Evolutionary conservation across 2,797 vertebrate genomes (phyloP).

Genomic region (Poeciliopsis gracilis): DNA sequence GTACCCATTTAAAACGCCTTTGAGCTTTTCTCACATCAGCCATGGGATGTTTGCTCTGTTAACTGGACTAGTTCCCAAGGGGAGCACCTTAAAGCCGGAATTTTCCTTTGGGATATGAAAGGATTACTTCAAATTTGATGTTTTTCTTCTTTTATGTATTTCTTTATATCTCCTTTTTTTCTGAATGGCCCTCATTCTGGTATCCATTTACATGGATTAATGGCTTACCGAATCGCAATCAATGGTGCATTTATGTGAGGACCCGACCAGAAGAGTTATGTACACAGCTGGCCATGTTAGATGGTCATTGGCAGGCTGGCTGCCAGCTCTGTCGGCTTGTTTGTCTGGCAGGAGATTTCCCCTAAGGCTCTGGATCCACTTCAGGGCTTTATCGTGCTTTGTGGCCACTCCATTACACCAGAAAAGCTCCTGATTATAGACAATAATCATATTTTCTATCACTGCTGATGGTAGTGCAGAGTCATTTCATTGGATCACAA

Average conservation of each 20-base stretch:
- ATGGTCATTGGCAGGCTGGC: slow-evolving; percentile 69
- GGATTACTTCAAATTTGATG: slow-evolving; percentile 79
- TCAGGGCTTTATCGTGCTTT: slow-evolving; percentile 76
- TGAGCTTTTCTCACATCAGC: slow-evolving; percentile 50
- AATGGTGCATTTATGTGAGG: slow-evolving; percentile 83
- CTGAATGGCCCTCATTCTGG: slow-evolving; percentile 80
- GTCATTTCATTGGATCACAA: slow-evolving; percentile 61
- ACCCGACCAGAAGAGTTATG: slow-evolving; percentile 70
- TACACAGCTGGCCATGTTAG: slow-evolving; percentile 77
- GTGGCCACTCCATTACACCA: slow-evolving; percentile 76
- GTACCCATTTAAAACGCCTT: slow-evolving; percentile 7
- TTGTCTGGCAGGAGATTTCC: slow-evolving; percentile 72
- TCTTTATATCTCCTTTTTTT: slow-evolving; percentile 57
- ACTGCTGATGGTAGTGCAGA: slow-evolving; percentile 53
- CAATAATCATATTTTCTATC: slow-evolving; percentile 74
- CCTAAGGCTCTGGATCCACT: slow-evolving; percentile 71
- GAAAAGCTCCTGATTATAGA: slow-evolving; percentile 76
- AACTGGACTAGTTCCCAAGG: slow-evolving; percentile 66
- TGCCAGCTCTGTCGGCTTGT: slow-evolving; percentile 69
- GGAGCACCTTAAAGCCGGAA: slow-evolving; percentile 69
- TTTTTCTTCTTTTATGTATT: slow-evolving; percentile 47
- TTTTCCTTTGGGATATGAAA: slow-evolving; percentile 72
- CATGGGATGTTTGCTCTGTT: slow-evolving; percentile 34
- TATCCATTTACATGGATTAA: slow-evolving; percentile 86
- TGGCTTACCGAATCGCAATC: slow-evolving; percentile 84